Percentiles rank a stretch among this genome's conserved stretches.
These are phyloP conservation scores for Copidosoma floridanum DNA, from an alignment of 1,140 invertebrate species.

Conservation along the genomic window DNA sequence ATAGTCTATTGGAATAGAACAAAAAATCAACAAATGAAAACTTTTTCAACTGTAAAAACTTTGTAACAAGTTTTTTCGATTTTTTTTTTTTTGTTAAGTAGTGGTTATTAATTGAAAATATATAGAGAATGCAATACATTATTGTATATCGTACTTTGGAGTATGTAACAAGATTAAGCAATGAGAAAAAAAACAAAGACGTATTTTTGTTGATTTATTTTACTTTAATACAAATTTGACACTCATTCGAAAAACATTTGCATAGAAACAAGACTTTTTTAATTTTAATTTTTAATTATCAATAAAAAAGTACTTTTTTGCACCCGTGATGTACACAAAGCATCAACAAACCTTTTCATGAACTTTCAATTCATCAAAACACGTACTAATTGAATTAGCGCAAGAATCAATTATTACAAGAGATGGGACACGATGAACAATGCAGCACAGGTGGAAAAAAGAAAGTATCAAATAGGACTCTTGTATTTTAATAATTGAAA, in stretches of 20 bases:
- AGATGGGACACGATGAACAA: slow-evolving; percentile 23
- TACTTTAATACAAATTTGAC: slow-evolving; percentile 54
- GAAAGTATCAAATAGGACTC: slow-evolving; percentile 20
- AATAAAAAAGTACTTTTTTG: slow-evolving; percentile 37
- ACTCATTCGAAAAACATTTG: slow-evolving; percentile 47
- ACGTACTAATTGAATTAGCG: slow-evolving; percentile 12
- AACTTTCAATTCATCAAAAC: no score
- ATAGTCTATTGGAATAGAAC: no score
- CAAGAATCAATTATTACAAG: slow-evolving; percentile 21
- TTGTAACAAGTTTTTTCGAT: neutral
- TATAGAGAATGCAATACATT: no score
- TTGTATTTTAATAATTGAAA: slow-evolving; percentile 10
- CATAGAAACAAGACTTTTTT: slow-evolving; percentile 39
- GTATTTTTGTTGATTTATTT: slow-evolving; percentile 51
- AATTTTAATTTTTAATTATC: slow-evolving; percentile 36
- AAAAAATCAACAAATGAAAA: slow-evolving; percentile 1
- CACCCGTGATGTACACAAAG: slow-evolving; percentile 34
- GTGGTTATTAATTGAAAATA: no score
- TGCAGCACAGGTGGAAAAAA: slow-evolving; percentile 26
- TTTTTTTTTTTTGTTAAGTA: no score
- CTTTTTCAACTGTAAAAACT: slow-evolving; percentile 1
- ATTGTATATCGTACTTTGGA: neutral
- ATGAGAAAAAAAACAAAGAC: slow-evolving; percentile 22
- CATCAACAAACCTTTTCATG: no score
- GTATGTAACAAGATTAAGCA: slow-evolving; percentile 15